phyloP scores from a whole-genome alignment of 2,113 vertebrate genomes.

The Mandrillus leucophaeus region DNA sequence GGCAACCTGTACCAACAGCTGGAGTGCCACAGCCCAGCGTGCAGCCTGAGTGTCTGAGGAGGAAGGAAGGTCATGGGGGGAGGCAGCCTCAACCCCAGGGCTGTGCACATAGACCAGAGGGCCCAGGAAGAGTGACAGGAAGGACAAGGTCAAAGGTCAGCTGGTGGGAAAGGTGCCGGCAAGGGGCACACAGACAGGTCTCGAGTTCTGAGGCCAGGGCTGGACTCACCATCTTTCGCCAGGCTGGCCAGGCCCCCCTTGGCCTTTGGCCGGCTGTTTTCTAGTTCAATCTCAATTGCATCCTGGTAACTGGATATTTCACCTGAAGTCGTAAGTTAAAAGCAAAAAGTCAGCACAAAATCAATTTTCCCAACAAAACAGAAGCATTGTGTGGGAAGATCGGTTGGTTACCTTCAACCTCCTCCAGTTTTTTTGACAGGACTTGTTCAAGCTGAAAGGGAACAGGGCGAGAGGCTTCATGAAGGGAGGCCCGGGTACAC shows the following conservation, averaged over 20 bases:
- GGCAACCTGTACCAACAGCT: neutral
- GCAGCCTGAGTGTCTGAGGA: neutral
- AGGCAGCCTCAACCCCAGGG: too few relatives aligned
- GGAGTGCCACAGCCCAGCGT: neutral
- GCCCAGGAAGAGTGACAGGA: neutral
- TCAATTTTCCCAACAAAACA: neutral
- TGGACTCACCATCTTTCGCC: conserved; percentile 87
- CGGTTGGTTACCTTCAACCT: conserved; percentile 92
- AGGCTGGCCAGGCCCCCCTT: conserved; percentile 91
- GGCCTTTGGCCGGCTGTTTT: conserved; percentile 90
- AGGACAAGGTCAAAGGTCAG: neutral
- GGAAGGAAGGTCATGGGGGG: neutral
- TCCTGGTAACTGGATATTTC: conserved; percentile 95
- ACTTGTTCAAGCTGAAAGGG: conserved; percentile 91
- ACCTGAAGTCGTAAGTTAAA: conserved; percentile 83
- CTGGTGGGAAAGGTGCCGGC: neutral
- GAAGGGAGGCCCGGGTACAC: neutral
- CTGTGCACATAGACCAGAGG: neutral
- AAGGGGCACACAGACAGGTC: neutral
- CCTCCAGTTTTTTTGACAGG: conserved; percentile 92
- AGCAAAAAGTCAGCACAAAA: conserved; percentile 19
- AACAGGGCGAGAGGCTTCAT: neutral
- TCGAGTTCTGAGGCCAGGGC: neutral
- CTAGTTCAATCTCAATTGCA: conserved; percentile 94
- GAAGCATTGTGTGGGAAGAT: neutral